These are phyloP conservation scores for Clepsis dumicolana DNA, from an alignment of 2,888 invertebrate species.

Conservation along the genomic window DNA sequence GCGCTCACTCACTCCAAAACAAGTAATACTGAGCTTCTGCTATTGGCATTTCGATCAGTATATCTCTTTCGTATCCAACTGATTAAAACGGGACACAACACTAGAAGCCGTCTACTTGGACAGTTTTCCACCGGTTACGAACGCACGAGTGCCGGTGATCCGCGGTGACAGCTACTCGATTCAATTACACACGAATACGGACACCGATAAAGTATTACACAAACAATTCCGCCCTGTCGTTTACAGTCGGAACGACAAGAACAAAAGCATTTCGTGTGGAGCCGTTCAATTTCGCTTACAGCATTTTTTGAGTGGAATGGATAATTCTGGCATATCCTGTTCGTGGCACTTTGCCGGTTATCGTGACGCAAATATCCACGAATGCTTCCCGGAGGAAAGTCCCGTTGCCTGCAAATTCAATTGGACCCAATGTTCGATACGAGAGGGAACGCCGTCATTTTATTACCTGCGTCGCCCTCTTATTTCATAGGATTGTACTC, in stretches of 20 bases:
- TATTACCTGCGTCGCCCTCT: slow-evolving; percentile 43
- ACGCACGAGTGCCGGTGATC: slow-evolving; percentile 11
- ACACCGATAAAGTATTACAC: slow-evolving; percentile 10
- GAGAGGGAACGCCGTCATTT: slow-evolving; percentile 38
- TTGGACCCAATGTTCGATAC: slow-evolving; percentile 36
- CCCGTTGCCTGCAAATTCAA: slow-evolving; percentile 40
- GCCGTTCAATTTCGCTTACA: slow-evolving; percentile 28
- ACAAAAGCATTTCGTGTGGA: slow-evolving; percentile 22
- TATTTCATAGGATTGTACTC: slow-evolving; percentile 39
- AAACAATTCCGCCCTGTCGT: slow-evolving; percentile 19
- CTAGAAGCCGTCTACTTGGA: not conserved
- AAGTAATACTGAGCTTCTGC: not conserved
- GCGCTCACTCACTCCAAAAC: not conserved
- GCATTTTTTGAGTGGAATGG: slow-evolving; percentile 25
- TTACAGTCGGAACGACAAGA: slow-evolving; percentile 7
- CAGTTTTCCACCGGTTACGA: not conserved
- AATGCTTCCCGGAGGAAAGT: slow-evolving; percentile 29
- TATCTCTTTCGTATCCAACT: not conserved
- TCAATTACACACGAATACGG: slow-evolving; percentile 16
- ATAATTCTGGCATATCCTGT: slow-evolving; percentile 34
- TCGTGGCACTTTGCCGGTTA: slow-evolving; percentile 27
- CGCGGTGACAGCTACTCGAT: slow-evolving; percentile 24
- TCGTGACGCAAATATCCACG: slow-evolving; percentile 29
- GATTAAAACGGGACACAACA: not conserved
- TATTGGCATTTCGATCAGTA: not conserved